Percentiles rank a stretch among this genome's conserved stretches.
Conservation (phyloP, 2,113 vertebrate genomes). For the Recurvirostra avosetta region DNA sequence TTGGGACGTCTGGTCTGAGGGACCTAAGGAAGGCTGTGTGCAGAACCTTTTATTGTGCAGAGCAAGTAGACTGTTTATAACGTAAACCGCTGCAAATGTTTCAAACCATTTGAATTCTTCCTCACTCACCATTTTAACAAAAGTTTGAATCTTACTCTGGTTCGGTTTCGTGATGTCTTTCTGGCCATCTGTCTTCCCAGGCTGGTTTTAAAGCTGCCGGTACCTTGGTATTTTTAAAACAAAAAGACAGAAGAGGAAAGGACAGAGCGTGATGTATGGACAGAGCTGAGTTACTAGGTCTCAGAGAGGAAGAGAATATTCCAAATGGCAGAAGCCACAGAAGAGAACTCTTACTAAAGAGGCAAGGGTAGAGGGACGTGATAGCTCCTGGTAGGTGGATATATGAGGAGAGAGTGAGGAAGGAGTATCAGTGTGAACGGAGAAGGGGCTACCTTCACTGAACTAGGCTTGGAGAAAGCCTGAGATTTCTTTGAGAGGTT, state of each 20-base stretch:
- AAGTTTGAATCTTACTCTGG: background rate
- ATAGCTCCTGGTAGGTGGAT: background rate
- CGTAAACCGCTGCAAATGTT: background rate
- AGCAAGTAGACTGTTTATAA: background rate
- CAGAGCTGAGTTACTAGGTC: background rate
- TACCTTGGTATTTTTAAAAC: background rate
- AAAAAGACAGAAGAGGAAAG: background rate
- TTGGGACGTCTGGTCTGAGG: background rate
- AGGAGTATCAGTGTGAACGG: background rate
- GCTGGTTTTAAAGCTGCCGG: slow-evolving; percentile 1
- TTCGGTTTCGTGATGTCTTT: background rate
- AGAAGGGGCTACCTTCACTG: background rate
- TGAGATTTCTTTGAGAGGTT: background rate
- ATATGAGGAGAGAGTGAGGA: background rate
- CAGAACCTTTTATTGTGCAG: background rate
- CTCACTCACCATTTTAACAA: background rate
- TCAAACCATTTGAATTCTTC: background rate
- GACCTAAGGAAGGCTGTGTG: background rate
- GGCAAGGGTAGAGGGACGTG: background rate
- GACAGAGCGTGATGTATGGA: background rate
- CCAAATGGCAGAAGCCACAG: background rate
- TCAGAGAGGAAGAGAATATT: background rate
- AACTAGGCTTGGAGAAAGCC: background rate
- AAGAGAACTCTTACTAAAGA: background rate
- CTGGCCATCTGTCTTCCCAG: background rate